Evolutionary conservation across 2,888 invertebrate genomes (phyloP), one percentile per base, ranked within the genome.

Genomic region (Apomyelois bistriatella): DNA sequence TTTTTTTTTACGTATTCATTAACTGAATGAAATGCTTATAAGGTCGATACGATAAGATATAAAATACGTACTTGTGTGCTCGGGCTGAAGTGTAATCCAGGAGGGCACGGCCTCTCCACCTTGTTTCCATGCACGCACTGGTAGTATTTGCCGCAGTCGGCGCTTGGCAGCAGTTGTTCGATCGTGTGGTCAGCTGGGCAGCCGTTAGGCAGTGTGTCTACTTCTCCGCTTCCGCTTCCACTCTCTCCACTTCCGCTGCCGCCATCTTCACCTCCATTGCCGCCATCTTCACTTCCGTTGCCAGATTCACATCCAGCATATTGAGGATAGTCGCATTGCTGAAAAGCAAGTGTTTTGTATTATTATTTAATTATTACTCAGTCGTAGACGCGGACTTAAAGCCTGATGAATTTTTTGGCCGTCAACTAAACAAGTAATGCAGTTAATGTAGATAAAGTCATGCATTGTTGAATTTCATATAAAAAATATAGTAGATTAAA

Each of bases 101-200:
- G 47, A 9, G 57, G 51, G 17, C 57, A 57, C 0, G 13, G 36
- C 10, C 12, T 53, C 17, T n/a, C 38, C 0, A 9, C 40, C 35
- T 48, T 8, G 0, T 12, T n/a, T 3, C 54, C 53, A 3, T 48
- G 15, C 0, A 17, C 40, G 17, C 57, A 57, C 6, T 52, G 41
- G 32, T 50, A 54, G 35, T 47, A 57, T n/a, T 50, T 50, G 30
- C 47, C 41, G 38, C 57, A 57, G 13, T 50, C 40, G 3, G 17
- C 15, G 16, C 54, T 10, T 1, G 57, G 53, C 0, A 43, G 30
- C n/a, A 43, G 38, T 8, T 32, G 49, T 9, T 76, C 65, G 0
- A 71, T 54, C 10, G 57, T 41, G 38, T 60, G 70, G 50, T 74
- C 62, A 1, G 59, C 61, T 0, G 79, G 80, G 15, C 81, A 80